Conservation (phyloP, 2,888 invertebrate genomes). For the Brachyptera putata region DNA sequence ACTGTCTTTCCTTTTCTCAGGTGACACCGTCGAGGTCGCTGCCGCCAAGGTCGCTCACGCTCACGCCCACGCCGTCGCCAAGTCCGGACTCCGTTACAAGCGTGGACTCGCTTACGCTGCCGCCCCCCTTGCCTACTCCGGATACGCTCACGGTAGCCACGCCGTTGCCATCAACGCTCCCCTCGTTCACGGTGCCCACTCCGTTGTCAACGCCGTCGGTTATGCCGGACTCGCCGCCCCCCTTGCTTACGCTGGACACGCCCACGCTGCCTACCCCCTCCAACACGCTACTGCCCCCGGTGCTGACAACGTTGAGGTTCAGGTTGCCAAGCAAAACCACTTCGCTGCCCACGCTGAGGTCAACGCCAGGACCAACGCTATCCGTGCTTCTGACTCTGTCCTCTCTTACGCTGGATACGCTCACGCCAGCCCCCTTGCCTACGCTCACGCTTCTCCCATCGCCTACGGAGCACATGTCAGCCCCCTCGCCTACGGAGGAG, state of each 20-base stretch:
- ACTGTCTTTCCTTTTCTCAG: conserved; percentile 38
- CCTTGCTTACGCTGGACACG: no score
- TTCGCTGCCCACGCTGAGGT: no score
- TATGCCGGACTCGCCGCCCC: no score
- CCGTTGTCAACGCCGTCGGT: no score
- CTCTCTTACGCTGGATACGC: conserved; percentile 12
- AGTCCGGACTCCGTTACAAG: not conserved
- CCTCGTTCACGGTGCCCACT: not conserved
- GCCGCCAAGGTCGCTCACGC: conserved; percentile 47
- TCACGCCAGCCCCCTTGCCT: conserved; percentile 33
- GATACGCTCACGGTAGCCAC: conserved; percentile 18
- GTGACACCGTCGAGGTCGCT: conserved; percentile 47
- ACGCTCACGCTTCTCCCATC: not conserved
- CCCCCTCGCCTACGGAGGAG: no score
- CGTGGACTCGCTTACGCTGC: no score
- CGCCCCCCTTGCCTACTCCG: conserved; percentile 44
- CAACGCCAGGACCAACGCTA: no score
- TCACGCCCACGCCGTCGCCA: not conserved
- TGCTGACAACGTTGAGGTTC: conserved; percentile 41
- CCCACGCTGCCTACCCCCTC: no score
- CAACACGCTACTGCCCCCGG: conserved; percentile 34
- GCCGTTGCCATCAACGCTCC: conserved; percentile 15
- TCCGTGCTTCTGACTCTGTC: conserved; percentile 31
- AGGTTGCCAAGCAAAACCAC: no score
- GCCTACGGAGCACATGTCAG: no score